A percentile compares a stretch with the other conserved stretches of the same genome.
Conservation (phyloP, 2,888 invertebrate genomes). For the Lucinisca nassula region DNA sequence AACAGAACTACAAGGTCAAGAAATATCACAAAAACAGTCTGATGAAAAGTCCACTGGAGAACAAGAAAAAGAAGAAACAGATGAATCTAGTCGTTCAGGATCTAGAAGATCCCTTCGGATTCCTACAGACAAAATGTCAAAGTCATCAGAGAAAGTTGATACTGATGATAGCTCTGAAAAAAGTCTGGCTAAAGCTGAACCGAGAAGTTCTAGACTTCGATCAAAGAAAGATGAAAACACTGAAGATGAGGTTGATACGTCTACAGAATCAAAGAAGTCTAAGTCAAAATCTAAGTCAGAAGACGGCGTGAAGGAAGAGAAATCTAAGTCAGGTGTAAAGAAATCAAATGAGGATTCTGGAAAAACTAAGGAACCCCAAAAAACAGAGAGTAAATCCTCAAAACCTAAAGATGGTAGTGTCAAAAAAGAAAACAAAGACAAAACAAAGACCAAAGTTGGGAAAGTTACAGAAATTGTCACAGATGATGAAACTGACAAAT, state of each 20-base stretch:
- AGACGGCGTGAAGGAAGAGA: background rate
- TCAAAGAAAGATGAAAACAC: slow-evolving; percentile 6
- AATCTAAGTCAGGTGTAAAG: background rate
- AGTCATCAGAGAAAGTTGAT: background rate
- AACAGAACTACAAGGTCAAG: background rate
- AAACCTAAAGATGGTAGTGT: background rate
- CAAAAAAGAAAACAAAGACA: slow-evolving; percentile 31
- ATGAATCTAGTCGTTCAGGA: background rate
- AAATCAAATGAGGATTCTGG: slow-evolving; percentile 28
- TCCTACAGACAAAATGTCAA: too few species aligned
- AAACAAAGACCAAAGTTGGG: background rate
- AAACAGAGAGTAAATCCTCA: background rate
- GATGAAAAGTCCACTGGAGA: background rate
- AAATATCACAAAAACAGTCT: background rate
- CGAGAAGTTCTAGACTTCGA: background rate
- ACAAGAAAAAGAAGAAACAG: background rate
- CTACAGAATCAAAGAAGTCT: background rate
- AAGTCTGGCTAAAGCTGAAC: background rate
- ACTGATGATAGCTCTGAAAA: slow-evolving; percentile 22
- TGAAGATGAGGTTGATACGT: background rate
- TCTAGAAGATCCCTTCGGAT: background rate
- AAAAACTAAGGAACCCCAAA: background rate
- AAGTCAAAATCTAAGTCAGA: background rate
- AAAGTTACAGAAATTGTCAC: background rate
- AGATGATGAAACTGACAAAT: background rate